Evolutionary conservation across 2,113 vertebrate genomes (phyloP).

Genomic region (Gnathonemus echidnorhynchus): DNA sequence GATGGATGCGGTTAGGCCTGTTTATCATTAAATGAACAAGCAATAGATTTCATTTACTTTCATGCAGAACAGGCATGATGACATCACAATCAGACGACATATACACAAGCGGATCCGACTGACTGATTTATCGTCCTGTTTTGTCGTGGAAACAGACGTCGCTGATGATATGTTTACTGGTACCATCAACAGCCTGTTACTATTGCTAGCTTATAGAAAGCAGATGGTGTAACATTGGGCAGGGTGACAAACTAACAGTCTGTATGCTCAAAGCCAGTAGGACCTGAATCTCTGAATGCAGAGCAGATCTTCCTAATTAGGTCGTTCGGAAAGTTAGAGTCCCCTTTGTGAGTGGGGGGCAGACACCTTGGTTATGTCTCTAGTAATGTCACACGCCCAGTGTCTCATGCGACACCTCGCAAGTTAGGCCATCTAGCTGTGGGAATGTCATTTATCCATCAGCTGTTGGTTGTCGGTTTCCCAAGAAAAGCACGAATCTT

Average conservation of each 20-base stretch:
- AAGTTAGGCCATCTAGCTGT: neutral
- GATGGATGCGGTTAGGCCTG: neutral
- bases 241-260: neutral
- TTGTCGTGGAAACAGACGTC: neutral
- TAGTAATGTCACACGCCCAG: neutral
- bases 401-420: neutral
- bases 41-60: conserved; percentile 14
- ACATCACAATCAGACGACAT: conserved; percentile 12
- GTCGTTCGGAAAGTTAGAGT: neutral
- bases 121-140: conserved; percentile 19
- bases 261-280: neutral
- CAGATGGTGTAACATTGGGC: neutral
- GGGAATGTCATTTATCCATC: neutral
- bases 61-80: conserved; percentile 1
- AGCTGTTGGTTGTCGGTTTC: neutral
- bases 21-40: conserved; percentile 13
- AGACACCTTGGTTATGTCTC: neutral
- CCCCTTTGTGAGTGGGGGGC: neutral
- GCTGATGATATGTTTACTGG: conserved; percentile 14
- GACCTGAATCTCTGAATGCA: neutral
- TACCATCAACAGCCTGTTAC: conserved; percentile 7
- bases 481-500: neutral
- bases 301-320: neutral
- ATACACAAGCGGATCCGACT: neutral
- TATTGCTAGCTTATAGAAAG: neutral